Conservation (phyloP, 2,113 vertebrate genomes). For the Gorilla gorilla region DNA sequence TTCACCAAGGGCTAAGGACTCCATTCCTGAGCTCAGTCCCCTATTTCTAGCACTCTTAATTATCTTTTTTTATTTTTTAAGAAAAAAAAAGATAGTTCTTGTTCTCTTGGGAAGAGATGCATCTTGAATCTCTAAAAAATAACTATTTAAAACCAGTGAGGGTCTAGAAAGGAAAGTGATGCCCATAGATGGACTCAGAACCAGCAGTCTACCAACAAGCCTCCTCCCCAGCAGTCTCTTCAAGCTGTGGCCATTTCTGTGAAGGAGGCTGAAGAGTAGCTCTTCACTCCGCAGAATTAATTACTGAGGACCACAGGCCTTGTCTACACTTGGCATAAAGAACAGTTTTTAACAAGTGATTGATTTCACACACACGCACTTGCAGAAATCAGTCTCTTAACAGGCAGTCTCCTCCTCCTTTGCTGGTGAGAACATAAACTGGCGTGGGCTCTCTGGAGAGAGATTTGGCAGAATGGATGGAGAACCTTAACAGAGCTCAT, state of each 20-base stretch:
- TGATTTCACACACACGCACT: conserved; percentile 26
- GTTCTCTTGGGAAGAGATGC: not conserved
- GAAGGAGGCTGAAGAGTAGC: not conserved
- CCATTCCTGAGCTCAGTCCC: not conserved
- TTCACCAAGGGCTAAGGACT: not conserved
- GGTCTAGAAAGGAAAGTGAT: not conserved
- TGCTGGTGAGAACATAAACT: not conserved
- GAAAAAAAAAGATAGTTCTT: not conserved
- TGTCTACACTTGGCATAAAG: not conserved
- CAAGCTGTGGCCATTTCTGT: fast-evolving
- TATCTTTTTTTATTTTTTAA: not conserved
- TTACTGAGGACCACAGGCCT: not conserved
- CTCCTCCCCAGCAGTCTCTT: fast-evolving
- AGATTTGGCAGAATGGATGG: not conserved
- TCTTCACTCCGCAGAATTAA: not conserved
- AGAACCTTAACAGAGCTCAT: not conserved
- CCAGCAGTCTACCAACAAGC: not conserved
- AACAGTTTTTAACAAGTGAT: conserved; percentile 53
- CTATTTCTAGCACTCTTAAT: not conserved
- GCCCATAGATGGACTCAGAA: not conserved
- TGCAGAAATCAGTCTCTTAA: not conserved
- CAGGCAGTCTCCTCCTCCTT: not conserved
- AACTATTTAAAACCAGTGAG: not conserved
- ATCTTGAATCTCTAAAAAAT: not conserved
- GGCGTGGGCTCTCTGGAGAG: not conserved